These are phyloP conservation scores for Drosophila antonietae DNA, from an alignment of 2,888 invertebrate species.

Conservation along the genomic window DNA sequence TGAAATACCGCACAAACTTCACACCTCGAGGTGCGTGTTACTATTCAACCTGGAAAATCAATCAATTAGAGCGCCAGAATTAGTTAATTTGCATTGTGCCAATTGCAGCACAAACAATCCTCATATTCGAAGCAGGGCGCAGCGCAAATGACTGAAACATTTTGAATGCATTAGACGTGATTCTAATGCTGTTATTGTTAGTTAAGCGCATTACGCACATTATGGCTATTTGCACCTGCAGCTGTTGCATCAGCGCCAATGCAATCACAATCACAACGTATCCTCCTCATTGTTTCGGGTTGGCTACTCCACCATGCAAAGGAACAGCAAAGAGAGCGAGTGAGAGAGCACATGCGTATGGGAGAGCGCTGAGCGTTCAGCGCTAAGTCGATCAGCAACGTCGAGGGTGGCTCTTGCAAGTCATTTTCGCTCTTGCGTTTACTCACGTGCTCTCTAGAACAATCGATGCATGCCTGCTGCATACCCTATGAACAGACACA, in stretches of 20 bases:
- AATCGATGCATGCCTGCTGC: conserved; percentile 15
- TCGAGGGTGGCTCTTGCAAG: conserved; percentile 53
- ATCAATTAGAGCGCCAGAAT: conserved; percentile 64
- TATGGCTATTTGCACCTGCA: conserved; percentile 19
- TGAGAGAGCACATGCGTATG: conserved; percentile 3
- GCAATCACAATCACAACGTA: background rate
- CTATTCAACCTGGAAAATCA: conserved; percentile 46
- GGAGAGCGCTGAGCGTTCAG: conserved; percentile 8
- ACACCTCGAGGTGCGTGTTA: conserved; percentile 30
- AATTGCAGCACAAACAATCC: conserved; percentile 57
- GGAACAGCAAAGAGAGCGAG: background rate
- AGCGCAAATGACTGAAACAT: conserved; percentile 21
- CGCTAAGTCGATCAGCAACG: conserved; percentile 35
- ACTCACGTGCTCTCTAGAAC: conserved; percentile 53
- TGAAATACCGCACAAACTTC: conserved; percentile 16
- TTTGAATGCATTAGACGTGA: conserved; percentile 38
- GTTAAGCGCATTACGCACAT: conserved; percentile 19
- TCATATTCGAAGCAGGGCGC: background rate
- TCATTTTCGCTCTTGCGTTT: conserved; percentile 32
- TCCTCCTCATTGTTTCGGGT: conserved; percentile 19
- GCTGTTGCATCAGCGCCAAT: background rate
- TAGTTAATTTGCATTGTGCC: conserved; percentile 59
- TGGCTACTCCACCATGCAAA: background rate
- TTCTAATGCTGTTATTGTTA: conserved; percentile 31
- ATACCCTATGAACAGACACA: conserved; percentile 33